Evolutionary conservation across 2,113 vertebrate species (phyloP).

Genomic region (Gnathonemus echidnorhynchus): DNA sequence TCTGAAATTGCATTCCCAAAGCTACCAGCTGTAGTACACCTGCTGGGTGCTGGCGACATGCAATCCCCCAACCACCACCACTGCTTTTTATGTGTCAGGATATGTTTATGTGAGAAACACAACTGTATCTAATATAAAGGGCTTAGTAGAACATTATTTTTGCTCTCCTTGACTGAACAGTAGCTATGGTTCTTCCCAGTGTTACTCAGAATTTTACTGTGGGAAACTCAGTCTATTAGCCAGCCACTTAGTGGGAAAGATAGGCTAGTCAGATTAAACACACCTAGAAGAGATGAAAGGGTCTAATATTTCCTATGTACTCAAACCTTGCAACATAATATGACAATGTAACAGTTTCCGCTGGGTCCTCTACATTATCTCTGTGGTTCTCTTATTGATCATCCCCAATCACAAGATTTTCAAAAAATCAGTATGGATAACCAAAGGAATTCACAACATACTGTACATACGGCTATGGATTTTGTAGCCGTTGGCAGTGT

Average conservation of each 20-base stretch:
- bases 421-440: not conserved
- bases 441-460: not conserved
- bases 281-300: not conserved
- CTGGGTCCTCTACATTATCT: not conserved
- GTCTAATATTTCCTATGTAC: conserved; percentile 1
- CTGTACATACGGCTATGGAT: not conserved
- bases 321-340: not conserved
- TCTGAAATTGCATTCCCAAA: not conserved
- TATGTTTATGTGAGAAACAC: not conserved
- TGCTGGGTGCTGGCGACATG: not conserved
- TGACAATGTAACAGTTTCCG: not conserved
- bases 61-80: not conserved
- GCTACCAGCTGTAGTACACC: not conserved
- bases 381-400: not conserved
- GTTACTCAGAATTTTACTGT: not conserved
- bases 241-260: conserved; percentile 9
- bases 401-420: not conserved
- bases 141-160: not conserved
- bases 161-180: not conserved
- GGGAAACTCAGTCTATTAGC: conserved; percentile 8
- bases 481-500: not conserved
- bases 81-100: not conserved
- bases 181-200: not conserved
- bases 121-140: not conserved
- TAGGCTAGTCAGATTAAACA: conserved; percentile 19